Evolutionary conservation across 2,113 vertebrate species (phyloP).

Genomic region (Microcebus ravelobensis): DNA sequence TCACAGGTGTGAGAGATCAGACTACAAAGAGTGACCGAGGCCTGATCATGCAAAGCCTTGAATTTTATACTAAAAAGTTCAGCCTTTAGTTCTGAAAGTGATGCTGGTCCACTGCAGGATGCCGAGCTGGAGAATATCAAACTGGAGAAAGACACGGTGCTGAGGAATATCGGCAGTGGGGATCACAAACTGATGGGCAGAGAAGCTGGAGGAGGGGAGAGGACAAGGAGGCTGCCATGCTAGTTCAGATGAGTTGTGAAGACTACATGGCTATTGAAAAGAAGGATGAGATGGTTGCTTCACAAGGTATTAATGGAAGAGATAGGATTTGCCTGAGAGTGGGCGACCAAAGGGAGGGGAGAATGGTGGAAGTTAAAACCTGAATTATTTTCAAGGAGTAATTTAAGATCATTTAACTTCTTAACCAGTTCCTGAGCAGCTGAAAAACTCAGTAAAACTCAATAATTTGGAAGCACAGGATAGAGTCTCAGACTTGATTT

Average conservation of each 20-base stretch:
- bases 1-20: not conserved
- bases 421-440: not conserved
- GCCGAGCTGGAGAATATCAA: not conserved
- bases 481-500: not conserved
- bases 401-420: not conserved
- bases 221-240: not conserved
- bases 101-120: not conserved
- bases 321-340: not conserved
- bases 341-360: not conserved
- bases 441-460: not conserved
- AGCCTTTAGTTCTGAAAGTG: not conserved
- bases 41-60: not conserved
- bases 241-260: not conserved
- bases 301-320: not conserved
- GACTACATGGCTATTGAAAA: not conserved
- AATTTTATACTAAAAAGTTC: not conserved
- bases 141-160: not conserved
- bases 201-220: not conserved
- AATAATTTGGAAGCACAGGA: not conserved
- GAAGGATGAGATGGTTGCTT: not conserved
- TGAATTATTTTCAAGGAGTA: conserved; percentile 1
- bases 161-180: too few species aligned
- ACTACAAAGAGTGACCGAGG: not conserved
- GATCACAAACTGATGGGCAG: not conserved
- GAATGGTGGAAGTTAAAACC: not conserved